Percentiles rank a stretch among this genome's conserved stretches.
phyloP scores from a whole-genome alignment of 2,113 vertebrate species.

The Alethe diademata region DNA sequence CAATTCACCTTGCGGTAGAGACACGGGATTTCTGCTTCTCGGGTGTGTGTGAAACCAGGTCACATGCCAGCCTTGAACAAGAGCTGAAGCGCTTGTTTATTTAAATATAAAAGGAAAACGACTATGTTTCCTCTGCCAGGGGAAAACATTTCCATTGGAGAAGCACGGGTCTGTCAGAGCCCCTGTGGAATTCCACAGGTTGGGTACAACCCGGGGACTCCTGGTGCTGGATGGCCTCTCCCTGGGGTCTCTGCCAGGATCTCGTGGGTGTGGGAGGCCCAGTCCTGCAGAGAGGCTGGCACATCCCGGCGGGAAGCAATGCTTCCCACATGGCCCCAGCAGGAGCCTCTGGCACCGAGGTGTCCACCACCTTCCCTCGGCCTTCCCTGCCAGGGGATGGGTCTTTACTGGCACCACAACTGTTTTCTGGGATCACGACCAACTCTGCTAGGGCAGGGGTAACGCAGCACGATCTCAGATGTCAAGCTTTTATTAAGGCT shows the following conservation, averaged over 20 bases:
- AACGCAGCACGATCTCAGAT: constrained; percentile 71
- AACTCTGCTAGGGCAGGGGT: constrained; percentile 60
- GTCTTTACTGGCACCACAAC: constrained; percentile 67
- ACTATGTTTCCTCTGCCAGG: not conserved
- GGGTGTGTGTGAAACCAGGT: not conserved
- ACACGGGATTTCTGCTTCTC: not conserved
- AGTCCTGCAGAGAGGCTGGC: rapidly evolving
- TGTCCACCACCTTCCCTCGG: not conserved
- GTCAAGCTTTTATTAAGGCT: constrained; percentile 78
- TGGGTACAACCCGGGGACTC: too few relatives aligned
- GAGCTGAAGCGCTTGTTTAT: not conserved
- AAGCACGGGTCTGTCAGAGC: rapidly evolving
- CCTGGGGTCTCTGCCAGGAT: not conserved
- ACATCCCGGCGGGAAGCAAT: rapidly evolving
- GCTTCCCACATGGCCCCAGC: rapidly evolving
- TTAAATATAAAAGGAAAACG: not conserved
- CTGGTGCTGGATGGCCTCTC: rapidly evolving
- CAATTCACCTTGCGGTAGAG: rapidly evolving
- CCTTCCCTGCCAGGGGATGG: constrained; percentile 23
- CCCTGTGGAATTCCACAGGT: not conserved
- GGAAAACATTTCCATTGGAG: not conserved
- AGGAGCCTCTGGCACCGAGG: rapidly evolving
- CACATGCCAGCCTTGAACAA: not conserved
- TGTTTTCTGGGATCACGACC: constrained; percentile 64
- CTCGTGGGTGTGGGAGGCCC: rapidly evolving